Percentiles rank a stretch among this genome's conserved stretches.
These are phyloP conservation scores for Passer domesticus DNA, from an alignment of 2,113 vertebrate species.

Conservation along the genomic window DNA sequence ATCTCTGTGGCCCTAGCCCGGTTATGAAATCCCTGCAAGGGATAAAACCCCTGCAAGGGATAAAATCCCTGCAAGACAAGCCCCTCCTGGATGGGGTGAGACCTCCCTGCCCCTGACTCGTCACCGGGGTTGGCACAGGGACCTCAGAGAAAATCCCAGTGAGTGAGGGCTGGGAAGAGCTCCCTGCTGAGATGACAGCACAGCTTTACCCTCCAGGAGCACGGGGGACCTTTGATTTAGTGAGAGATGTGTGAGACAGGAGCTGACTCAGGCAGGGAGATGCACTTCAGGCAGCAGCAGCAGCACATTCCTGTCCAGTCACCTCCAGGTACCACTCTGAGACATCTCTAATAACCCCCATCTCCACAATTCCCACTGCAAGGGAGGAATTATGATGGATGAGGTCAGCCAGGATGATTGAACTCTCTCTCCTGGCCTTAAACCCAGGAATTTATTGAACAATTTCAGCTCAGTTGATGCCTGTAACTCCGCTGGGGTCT, in stretches of 20 bases:
- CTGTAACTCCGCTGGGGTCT: not conserved
- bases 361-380: not conserved
- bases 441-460: conserved; percentile 15
- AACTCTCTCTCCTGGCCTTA: not conserved
- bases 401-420: conserved; percentile 1
- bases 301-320: not conserved
- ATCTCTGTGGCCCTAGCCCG: not conserved
- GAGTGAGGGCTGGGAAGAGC: not conserved
- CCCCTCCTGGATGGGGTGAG: not conserved
- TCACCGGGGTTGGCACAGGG: not conserved
- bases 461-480: not conserved
- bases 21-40: too few species aligned
- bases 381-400: not conserved
- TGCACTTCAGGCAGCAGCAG: accelerated
- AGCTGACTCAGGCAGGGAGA: not conserved
- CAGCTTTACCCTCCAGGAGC: not conserved
- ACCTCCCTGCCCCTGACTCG: not conserved
- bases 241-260: not conserved
- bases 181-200: not conserved
- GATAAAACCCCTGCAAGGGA: too few species aligned
- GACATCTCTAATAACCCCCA: not conserved
- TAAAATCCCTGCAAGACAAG: not conserved
- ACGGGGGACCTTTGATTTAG: not conserved
- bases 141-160: not conserved
- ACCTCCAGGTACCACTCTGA: accelerated